These are phyloP conservation scores for Nymphalis polychloros DNA, from an alignment of 2,888 invertebrate genomes.

Conservation along the genomic window DNA sequence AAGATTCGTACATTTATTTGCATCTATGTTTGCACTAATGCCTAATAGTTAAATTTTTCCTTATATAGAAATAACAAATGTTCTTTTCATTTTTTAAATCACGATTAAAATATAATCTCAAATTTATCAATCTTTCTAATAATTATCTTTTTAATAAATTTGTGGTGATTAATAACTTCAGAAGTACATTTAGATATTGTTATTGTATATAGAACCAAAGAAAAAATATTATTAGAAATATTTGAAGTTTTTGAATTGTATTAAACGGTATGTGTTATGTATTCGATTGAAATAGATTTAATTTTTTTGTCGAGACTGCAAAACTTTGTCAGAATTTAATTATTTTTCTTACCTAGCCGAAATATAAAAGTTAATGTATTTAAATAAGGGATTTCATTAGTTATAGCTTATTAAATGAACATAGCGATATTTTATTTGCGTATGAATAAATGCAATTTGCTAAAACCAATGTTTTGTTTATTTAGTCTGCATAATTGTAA, in stretches of 20 bases:
- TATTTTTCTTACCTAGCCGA: conserved; percentile 7
- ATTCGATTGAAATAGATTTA: conserved; percentile 7
- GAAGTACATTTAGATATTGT: conserved; percentile 40
- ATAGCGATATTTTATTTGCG: conserved; percentile 27
- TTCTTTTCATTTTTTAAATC: not conserved
- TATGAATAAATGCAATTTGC: conserved; percentile 31
- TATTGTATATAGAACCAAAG: conserved; percentile 73
- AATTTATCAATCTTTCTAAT: not conserved
- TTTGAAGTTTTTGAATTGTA: conserved; percentile 18
- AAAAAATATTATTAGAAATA: conserved; percentile 49
- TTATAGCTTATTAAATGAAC: conserved; percentile 28
- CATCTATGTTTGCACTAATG: no score
- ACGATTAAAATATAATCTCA: no score
- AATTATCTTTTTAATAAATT: not conserved
- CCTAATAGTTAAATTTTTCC: no score
- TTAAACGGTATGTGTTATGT: not conserved
- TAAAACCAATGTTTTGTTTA: conserved; percentile 6
- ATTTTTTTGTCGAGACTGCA: conserved; percentile 15
- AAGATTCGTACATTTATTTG: no score
- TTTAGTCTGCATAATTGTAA: not conserved
- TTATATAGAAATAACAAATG: no score
- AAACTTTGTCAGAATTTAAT: conserved; percentile 8
- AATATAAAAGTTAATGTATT: conserved; percentile 11
- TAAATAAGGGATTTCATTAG: conserved; percentile 25
- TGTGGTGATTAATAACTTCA: conserved; percentile 21